These are phyloP conservation scores for Chelonia mydas DNA, from an alignment of 2,797 vertebrate species.

Conservation along the genomic window DNA sequence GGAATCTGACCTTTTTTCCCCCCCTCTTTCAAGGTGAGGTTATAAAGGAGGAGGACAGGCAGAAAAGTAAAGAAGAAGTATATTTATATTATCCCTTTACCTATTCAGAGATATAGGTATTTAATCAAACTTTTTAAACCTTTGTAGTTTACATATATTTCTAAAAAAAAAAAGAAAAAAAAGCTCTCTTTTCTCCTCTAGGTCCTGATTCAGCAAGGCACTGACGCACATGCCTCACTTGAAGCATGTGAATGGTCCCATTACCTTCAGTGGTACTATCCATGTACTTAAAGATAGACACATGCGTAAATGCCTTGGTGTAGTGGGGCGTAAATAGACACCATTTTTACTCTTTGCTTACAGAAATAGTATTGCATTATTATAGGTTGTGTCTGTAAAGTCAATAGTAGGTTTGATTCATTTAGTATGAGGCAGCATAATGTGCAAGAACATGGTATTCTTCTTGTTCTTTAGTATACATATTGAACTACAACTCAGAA, in stretches of 20 bases:
- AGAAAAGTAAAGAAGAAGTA: neutral
- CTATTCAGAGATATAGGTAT: neutral
- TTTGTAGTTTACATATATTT: neutral
- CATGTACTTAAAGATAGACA: neutral
- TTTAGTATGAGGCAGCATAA: neutral
- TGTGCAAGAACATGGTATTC: neutral
- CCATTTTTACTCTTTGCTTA: neutral
- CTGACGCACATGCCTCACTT: neutral
- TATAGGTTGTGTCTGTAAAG: too few species aligned
- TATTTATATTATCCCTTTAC: neutral
- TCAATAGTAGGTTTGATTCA: neutral
- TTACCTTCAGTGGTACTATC: neutral
- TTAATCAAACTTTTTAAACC: neutral
- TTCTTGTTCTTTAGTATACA: neutral
- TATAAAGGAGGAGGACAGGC: neutral
- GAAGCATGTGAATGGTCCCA: neutral
- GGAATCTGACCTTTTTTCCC: neutral
- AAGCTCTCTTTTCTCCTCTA: neutral
- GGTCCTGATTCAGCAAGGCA: neutral
- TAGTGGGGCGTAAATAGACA: neutral
- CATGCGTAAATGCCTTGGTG: neutral
- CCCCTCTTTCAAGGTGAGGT: neutral
- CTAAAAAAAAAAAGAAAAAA: accelerated
- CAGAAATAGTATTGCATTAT: too few species aligned
- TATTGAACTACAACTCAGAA: neutral